phyloP scores from a whole-genome alignment of 2,797 vertebrate species.

The Rallus crepitans region DNA sequence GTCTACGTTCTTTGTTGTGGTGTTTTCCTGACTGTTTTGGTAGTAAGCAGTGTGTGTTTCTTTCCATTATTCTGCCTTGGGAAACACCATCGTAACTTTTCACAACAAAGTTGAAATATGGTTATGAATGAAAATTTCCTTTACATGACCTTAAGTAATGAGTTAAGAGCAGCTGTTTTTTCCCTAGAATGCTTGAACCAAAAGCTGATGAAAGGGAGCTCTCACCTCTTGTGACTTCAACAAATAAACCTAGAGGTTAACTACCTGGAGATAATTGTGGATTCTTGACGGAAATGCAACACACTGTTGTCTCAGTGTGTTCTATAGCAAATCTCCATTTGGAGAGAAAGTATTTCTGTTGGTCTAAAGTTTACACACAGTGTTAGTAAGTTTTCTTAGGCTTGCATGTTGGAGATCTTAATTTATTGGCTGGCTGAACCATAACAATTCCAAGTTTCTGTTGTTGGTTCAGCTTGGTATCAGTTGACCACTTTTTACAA shows the following conservation, averaged over 20 bases:
- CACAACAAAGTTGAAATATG: neutral
- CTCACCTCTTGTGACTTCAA: neutral
- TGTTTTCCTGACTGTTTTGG: neutral
- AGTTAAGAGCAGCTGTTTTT: neutral
- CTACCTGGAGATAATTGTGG: constrained; percentile 18
- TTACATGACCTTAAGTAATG: neutral
- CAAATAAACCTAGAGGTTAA: constrained; percentile 37
- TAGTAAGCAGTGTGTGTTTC: neutral
- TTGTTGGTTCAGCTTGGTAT: constrained; percentile 34
- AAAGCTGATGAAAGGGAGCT: constrained; percentile 7
- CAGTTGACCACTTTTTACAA: neutral
- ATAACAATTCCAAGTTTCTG: neutral
- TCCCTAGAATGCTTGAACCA: constrained; percentile 3
- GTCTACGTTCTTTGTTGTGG: too few species aligned
- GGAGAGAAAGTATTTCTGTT: constrained; percentile 4
- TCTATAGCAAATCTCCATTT: neutral
- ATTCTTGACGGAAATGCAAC: constrained; percentile 30
- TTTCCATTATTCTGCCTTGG: neutral
- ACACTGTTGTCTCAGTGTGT: neutral
- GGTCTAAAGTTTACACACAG: neutral
- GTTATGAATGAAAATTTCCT: neutral
- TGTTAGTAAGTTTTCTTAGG: neutral
- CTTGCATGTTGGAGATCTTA: neutral
- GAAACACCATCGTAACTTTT: neutral
- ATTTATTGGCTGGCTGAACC: neutral